A percentile compares a stretch with the other conserved stretches of the same genome.
phyloP scores from a whole-genome alignment of 2,888 invertebrate species.

The Ormyrus rosae region DNA sequence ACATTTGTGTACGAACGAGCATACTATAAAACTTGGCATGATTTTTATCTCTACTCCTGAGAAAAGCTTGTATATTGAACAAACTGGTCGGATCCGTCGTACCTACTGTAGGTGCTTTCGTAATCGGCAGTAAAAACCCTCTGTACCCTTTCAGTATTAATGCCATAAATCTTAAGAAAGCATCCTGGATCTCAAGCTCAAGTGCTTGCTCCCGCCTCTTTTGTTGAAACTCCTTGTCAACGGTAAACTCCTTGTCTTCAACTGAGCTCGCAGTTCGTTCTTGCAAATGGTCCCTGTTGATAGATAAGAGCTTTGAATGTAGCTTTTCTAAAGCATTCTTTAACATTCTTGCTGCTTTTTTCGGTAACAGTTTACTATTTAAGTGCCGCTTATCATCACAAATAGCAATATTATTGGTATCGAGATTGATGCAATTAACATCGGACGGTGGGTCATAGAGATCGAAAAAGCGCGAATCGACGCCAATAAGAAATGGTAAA shows the following conservation, averaged over 20 bases:
- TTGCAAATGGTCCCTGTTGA: conserved; percentile 47
- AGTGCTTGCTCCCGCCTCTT: conserved; percentile 83
- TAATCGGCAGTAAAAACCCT: conserved; percentile 92
- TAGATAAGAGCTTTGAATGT: conserved; percentile 77
- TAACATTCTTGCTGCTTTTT: conserved; percentile 89
- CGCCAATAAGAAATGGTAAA: conserved; percentile 96
- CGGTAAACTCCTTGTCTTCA: conserved; percentile 71
- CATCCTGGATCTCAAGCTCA: conserved; percentile 97
- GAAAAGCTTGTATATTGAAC: conserved; percentile 94
- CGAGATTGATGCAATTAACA: conserved; percentile 98
- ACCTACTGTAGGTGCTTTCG: conserved; percentile 93
- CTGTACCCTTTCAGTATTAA: conserved; percentile 93
- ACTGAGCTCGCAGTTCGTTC: conserved; percentile 14
- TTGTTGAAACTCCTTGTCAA: conserved; percentile 72
- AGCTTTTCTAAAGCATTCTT: conserved; percentile 87
- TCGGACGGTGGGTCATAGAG: conserved; percentile 96
- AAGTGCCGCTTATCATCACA: conserved; percentile 92
- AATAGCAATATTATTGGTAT: conserved; percentile 96
- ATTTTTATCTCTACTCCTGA: conserved; percentile 91
- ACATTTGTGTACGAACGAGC: conserved; percentile 96
- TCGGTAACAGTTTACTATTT: conserved; percentile 88
- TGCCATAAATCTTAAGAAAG: conserved; percentile 97
- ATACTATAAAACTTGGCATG: conserved; percentile 92
- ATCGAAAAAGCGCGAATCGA: conserved; percentile 98
- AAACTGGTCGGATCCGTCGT: conserved; percentile 96